A percentile compares a stretch with the other conserved stretches of the same genome.
Conservation (phyloP, 2,888 invertebrate species). For the Perizoma flavofasciatum region DNA sequence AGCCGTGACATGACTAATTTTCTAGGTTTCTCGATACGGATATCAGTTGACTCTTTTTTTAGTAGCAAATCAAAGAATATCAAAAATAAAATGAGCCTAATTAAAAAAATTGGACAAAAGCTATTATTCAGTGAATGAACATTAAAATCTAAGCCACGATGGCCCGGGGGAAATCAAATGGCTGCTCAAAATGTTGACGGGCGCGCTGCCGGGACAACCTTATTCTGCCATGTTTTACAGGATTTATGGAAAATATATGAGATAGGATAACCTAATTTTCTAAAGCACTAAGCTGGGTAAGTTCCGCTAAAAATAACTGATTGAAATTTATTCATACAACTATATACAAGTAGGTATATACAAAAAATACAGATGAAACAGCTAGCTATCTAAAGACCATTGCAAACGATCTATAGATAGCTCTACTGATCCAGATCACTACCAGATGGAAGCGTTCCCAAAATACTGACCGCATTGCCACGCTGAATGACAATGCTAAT, state of each 20-base stretch:
- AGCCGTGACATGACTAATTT: no score
- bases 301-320: not conserved
- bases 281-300: conserved; percentile 2
- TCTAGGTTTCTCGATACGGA: no score
- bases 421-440: no score
- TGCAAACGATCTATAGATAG: no score
- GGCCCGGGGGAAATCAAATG: conserved; percentile 41
- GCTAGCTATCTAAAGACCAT: no score
- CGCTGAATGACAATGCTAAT: no score
- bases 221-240: conserved; percentile 24
- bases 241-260: conserved; percentile 26
- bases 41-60: no score
- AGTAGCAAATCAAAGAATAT: conserved; percentile 1
- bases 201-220: conserved; percentile 18
- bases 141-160: conserved; percentile 40
- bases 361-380: no score
- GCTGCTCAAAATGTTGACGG: conserved; percentile 29
- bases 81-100: conserved; percentile 14
- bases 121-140: conserved; percentile 38
- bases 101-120: conserved; percentile 22
- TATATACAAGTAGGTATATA: no score
- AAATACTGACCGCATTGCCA: no score
- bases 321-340: no score
- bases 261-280: conserved; percentile 18
- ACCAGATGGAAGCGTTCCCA: no score